phyloP scores from a whole-genome alignment of 1,140 invertebrate genomes.

The Armadillidium nasatum region DNA sequence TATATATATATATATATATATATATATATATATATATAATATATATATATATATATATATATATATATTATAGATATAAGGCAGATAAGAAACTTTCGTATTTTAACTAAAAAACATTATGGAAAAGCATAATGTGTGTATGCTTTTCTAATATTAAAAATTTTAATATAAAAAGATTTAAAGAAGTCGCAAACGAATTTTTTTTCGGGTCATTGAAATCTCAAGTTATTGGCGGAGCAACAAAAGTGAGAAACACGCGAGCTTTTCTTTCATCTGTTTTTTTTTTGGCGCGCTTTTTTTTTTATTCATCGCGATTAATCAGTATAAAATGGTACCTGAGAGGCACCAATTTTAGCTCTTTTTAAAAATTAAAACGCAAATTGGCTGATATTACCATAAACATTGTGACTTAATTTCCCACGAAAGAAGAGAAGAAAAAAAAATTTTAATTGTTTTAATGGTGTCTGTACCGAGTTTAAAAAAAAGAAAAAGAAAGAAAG shows the following conservation, averaged over 20 bases:
- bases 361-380: constrained; percentile 10
- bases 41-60: too few relatives aligned
- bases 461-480: neutral
- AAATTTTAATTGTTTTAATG: constrained; percentile 7
- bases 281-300: too few relatives aligned
- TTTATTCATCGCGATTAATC: neutral
- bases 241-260: too few relatives aligned
- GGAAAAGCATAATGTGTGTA: neutral
- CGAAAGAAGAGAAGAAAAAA: neutral
- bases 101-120: too few relatives aligned
- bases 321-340: neutral
- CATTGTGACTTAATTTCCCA: constrained; percentile 10
- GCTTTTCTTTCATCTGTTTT: too few relatives aligned
- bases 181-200: neutral
- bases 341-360: neutral
- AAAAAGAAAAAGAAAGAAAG: too few relatives aligned
- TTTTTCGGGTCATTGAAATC: neutral
- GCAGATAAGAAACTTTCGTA: too few relatives aligned
- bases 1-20: too few relatives aligned
- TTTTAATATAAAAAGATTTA: neutral
- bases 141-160: constrained; percentile 10
- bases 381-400: constrained; percentile 13
- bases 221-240: neutral
- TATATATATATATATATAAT: too few relatives aligned
- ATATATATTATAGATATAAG: too few relatives aligned